phyloP scores from a whole-genome alignment of 2,888 invertebrate species.

The Psylliodes chrysocephalus region DNA sequence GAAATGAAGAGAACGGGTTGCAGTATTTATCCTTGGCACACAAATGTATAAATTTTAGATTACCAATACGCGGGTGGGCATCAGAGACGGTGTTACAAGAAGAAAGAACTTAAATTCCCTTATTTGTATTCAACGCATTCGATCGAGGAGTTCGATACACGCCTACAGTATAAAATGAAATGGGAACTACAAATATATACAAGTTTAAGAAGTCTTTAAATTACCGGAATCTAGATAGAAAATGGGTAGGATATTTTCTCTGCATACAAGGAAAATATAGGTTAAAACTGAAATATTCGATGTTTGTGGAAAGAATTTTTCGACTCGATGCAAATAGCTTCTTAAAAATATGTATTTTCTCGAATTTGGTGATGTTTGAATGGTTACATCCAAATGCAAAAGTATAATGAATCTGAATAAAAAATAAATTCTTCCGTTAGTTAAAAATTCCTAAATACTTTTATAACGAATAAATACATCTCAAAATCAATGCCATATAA shows the following conservation, averaged over 20 bases:
- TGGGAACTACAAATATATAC: conserved; percentile 24
- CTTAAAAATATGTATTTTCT: too few relatives aligned
- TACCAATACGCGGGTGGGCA: conserved; percentile 25
- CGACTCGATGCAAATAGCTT: too few relatives aligned
- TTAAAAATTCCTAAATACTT: too few relatives aligned
- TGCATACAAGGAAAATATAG: background rate
- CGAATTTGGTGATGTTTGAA: too few relatives aligned
- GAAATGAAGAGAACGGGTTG: conserved; percentile 3
- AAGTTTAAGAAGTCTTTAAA: conserved; percentile 16
- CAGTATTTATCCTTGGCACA: conserved; percentile 25
- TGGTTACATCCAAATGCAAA: too few relatives aligned
- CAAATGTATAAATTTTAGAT: conserved; percentile 33
- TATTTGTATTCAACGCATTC: conserved; percentile 27
- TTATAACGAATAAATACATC: too few relatives aligned
- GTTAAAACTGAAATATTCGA: background rate
- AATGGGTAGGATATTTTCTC: background rate
- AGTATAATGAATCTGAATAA: too few relatives aligned
- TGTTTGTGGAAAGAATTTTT: background rate
- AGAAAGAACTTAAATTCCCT: conserved; percentile 26
- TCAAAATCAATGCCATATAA: too few relatives aligned
- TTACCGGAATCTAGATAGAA: conserved; percentile 1
- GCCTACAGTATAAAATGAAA: conserved; percentile 29
- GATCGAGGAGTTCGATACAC: conserved; percentile 26
- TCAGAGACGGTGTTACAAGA: conserved; percentile 22
- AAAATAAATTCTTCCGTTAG: too few relatives aligned